A percentile compares a stretch with the other conserved stretches of the same genome.
Conservation (phyloP, 1,140 invertebrate species). For the Thaumetopoea pityocampa region DNA sequence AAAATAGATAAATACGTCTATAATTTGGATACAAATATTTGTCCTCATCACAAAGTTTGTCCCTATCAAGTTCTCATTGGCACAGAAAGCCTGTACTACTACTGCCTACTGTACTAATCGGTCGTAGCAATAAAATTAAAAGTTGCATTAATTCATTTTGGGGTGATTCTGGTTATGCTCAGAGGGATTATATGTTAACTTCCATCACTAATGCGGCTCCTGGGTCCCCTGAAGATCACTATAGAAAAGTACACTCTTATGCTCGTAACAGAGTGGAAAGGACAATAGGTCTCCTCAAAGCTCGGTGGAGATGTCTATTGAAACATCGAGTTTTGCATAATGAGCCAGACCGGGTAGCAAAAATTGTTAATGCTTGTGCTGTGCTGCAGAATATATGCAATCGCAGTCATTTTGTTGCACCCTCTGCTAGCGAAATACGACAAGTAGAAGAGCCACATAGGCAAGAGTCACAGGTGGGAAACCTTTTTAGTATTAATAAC, state of each 20-base stretch:
- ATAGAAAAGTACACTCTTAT: constrained; percentile 11
- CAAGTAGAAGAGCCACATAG: too few species aligned
- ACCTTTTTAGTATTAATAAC: too few species aligned
- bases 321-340: constrained; percentile 23
- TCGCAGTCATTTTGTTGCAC: too few species aligned
- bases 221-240: constrained; percentile 12
- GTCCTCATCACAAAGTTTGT: too few species aligned
- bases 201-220: constrained; percentile 12
- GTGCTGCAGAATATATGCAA: constrained; percentile 21
- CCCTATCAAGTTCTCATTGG: too few species aligned
- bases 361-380: constrained; percentile 25
- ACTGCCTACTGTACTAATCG: too few species aligned
- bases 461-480: too few species aligned
- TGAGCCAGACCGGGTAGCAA: constrained; percentile 12
- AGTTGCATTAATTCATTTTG: not conserved
- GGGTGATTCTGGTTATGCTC: constrained; percentile 22
- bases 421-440: too few species aligned
- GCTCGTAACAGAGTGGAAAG: constrained; percentile 20
- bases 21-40: too few species aligned
- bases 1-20: too few species aligned
- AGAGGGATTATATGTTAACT: constrained; percentile 20
- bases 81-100: too few species aligned
- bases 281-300: constrained; percentile 20
- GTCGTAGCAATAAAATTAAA: too few species aligned
- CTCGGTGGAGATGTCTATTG: constrained; percentile 18